Evolutionary conservation across 2,888 invertebrate species (phyloP).

Genomic region (Cryptus armator): DNA sequence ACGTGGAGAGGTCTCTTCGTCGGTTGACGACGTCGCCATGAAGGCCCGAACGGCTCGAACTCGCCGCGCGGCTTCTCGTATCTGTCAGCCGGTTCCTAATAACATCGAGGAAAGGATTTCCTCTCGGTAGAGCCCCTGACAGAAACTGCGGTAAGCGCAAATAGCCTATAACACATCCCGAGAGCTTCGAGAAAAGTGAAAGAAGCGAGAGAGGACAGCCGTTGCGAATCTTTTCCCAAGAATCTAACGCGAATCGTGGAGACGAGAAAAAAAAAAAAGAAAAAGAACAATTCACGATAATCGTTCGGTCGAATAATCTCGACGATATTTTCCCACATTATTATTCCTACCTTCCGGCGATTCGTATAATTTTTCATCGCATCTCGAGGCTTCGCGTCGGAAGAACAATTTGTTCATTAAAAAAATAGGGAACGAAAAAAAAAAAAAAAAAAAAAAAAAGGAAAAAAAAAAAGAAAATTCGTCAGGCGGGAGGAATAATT

Average conservation of each 20-base stretch:
- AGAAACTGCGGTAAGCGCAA: constrained; percentile 42
- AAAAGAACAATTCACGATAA: not conserved
- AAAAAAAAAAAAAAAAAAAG: constrained; percentile 26
- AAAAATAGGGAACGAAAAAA: not conserved
- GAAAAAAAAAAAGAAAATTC: constrained; percentile 19
- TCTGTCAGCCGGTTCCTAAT: constrained; percentile 57
- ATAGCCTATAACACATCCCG: not conserved
- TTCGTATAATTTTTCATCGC: not conserved
- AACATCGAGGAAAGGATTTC: constrained; percentile 58
- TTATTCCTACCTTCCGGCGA: constrained; percentile 43
- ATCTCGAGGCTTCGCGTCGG: not conserved
- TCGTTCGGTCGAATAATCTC: constrained; percentile 17
- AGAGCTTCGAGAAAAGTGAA: constrained; percentile 29
- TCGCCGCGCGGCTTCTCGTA: constrained; percentile 36
- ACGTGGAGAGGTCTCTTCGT: constrained; percentile 6
- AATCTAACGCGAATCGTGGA: constrained; percentile 10
- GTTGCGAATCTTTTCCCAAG: constrained; percentile 7
- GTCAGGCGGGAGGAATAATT: constrained; percentile 35
- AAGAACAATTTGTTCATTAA: constrained; percentile 13
- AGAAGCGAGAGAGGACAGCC: constrained; percentile 9
- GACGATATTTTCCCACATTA: constrained; percentile 37
- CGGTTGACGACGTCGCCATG: constrained; percentile 15
- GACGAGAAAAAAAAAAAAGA: not conserved
- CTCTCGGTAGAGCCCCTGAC: constrained; percentile 40
- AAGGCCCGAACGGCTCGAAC: not conserved